A percentile compares a stretch with the other conserved stretches of the same genome.
These are phyloP conservation scores for Sarcophilus harrisii DNA, from an alignment of 2,797 vertebrate genomes.

Conservation along the genomic window DNA sequence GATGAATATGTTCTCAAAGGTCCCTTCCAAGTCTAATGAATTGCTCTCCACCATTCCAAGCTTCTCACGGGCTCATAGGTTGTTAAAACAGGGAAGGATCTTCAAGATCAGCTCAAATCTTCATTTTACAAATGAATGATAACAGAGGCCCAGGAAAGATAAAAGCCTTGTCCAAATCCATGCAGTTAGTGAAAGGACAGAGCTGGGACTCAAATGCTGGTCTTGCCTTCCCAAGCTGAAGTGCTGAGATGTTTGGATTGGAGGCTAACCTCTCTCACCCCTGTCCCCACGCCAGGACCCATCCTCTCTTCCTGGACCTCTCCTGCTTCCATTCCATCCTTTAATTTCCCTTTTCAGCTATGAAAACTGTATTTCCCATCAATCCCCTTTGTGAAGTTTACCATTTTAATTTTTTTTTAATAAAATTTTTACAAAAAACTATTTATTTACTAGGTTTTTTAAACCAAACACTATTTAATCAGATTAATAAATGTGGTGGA, in stretches of 20 bases:
- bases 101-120: background rate
- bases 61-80: background rate
- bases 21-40: background rate
- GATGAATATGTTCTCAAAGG: background rate
- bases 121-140: background rate
- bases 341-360: background rate
- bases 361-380: background rate
- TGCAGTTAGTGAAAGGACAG: background rate
- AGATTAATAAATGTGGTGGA: background rate
- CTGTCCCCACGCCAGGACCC: background rate
- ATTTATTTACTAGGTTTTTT: background rate
- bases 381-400: background rate
- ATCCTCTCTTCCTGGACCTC: background rate
- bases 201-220: background rate
- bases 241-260: background rate
- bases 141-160: background rate
- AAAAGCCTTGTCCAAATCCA: background rate
- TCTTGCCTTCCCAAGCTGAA: background rate
- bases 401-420: background rate
- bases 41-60: too few relatives aligned
- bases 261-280: background rate
- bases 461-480: background rate
- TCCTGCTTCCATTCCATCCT: background rate
- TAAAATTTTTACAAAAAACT: background rate
- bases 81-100: background rate